phyloP scores from a whole-genome alignment of 2,113 vertebrate species.

The Thymallus thymallus region DNA sequence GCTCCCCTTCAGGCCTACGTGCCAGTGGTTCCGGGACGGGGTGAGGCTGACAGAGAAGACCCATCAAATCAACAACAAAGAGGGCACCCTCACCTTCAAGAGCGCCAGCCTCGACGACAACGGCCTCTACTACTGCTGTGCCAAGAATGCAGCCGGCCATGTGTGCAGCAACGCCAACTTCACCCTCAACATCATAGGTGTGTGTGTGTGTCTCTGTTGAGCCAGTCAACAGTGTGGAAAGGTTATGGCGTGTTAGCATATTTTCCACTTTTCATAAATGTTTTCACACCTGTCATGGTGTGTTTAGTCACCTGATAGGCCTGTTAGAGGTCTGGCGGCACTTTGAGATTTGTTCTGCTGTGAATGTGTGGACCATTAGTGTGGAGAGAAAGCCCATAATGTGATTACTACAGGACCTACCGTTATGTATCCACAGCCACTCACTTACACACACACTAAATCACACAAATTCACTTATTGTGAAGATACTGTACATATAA shows the following conservation, averaged over 20 bases:
- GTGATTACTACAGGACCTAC: conserved; percentile 38
- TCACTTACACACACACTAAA: conserved; percentile 33
- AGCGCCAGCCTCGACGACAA: conserved; percentile 81
- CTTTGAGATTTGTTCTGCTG: background rate
- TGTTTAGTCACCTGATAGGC: conserved; percentile 8
- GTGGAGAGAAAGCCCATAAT: conserved; percentile 32
- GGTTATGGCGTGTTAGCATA: background rate
- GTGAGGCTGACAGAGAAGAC: conserved; percentile 72
- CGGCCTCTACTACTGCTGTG: conserved; percentile 90
- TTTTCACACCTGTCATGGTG: conserved; percentile 25
- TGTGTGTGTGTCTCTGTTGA: conserved; percentile 34
- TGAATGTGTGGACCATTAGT: background rate
- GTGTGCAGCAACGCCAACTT: conserved; percentile 90
- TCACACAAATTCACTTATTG: conserved; percentile 12
- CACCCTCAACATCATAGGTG: conserved; percentile 87
- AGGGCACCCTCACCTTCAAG: conserved; percentile 83
- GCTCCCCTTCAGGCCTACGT: conserved; percentile 70
- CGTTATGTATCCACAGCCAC: background rate
- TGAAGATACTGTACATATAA: background rate
- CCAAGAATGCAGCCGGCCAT: conserved; percentile 82
- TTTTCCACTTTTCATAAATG: background rate
- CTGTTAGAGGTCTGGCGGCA: background rate
- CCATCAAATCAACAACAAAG: conserved; percentile 87
- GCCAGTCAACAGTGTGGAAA: background rate
- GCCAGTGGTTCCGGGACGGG: conserved; percentile 90